A percentile compares a stretch with the other conserved stretches of the same genome.
Conservation (phyloP, 2,888 invertebrate genomes). For the Andrena bucephala region DNA sequence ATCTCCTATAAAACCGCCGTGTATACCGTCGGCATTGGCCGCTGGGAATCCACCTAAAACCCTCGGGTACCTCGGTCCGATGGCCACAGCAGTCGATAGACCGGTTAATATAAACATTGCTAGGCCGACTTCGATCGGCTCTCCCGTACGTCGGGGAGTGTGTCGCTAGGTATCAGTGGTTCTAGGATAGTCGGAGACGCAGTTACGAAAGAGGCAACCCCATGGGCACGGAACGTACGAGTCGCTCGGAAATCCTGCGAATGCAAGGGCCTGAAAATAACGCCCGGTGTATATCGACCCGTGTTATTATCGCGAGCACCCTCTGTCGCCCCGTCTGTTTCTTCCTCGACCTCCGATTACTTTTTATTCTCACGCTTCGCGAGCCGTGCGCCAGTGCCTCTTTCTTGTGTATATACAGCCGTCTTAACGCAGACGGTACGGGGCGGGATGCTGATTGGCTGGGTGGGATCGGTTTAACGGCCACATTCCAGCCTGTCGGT, state of each 20-base stretch:
- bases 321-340: conserved; percentile 66
- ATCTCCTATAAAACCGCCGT: background rate
- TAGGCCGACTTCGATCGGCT: background rate
- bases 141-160: background rate
- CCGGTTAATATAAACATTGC: conserved; percentile 28
- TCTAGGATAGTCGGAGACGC: conserved; percentile 35
- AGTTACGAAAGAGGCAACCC: conserved; percentile 40
- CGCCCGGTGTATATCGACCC: conserved; percentile 76
- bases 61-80: background rate
- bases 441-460: conserved; percentile 73
- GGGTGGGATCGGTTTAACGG: conserved; percentile 77
- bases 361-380: conserved; percentile 57
- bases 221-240: conserved; percentile 12
- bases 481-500: conserved; percentile 76
- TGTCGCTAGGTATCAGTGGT: conserved; percentile 11
- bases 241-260: conserved; percentile 53
- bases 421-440: conserved; percentile 60
- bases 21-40: background rate
- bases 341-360: conserved; percentile 56
- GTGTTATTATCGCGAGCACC: conserved; percentile 70
- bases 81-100: background rate
- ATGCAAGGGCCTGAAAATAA: conserved; percentile 62
- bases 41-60: conserved; percentile 13
- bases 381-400: conserved; percentile 43
- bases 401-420: conserved; percentile 36